phyloP scores from a whole-genome alignment of 2,888 invertebrate genomes.

The Ophion costatus region DNA sequence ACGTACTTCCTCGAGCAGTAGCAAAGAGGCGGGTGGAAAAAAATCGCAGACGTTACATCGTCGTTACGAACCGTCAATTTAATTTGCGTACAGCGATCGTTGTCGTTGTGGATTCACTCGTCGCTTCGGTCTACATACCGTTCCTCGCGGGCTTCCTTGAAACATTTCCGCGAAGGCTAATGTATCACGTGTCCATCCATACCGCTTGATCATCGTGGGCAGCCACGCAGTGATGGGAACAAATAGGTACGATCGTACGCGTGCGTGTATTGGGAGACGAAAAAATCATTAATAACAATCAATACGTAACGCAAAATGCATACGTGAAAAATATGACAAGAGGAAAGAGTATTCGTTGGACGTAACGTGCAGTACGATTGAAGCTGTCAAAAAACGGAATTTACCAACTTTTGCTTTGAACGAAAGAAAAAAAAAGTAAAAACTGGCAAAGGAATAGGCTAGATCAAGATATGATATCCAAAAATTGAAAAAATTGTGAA shows the following conservation, averaged over 20 bases:
- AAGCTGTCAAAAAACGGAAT: no score
- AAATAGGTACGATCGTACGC: not conserved
- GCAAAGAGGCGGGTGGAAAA: not conserved
- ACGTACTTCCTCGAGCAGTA: conserved; percentile 45
- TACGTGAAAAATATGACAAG: not conserved
- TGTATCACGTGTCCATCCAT: conserved; percentile 13
- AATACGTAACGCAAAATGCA: conserved; percentile 1
- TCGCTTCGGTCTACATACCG: conserved; percentile 63
- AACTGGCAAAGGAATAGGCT: no score
- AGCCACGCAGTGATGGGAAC: conserved; percentile 17
- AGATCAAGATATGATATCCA: no score
- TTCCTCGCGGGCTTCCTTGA: conserved; percentile 19
- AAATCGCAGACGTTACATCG: conserved; percentile 42
- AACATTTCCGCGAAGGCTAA: conserved; percentile 59
- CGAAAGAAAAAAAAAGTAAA: no score
- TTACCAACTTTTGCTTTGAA: no score
- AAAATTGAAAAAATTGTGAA: no score
- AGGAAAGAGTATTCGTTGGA: no score
- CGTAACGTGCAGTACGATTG: no score
- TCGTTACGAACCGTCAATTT: conserved; percentile 57
- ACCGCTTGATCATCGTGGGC: conserved; percentile 29
- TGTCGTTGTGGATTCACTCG: conserved; percentile 36
- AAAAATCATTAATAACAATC: conserved; percentile 18
- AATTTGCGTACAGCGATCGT: conserved; percentile 41
- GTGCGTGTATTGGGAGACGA: not conserved